Evolutionary conservation across 2,113 vertebrate species (phyloP).

Genomic region (Neogale vison): DNA sequence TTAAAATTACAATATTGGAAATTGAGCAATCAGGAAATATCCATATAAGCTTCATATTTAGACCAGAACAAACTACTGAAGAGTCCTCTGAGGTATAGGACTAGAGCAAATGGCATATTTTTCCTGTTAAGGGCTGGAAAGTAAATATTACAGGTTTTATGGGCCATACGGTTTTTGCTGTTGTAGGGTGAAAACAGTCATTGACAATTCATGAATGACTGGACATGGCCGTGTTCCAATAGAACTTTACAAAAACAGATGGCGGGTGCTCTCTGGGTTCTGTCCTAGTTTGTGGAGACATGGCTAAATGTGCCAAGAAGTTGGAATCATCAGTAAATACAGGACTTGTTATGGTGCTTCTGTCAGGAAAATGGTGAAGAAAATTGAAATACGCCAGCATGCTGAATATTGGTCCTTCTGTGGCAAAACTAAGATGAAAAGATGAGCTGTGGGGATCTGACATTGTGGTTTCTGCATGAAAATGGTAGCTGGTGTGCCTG

Average conservation of each 20-base stretch:
- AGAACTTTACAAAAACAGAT: background rate
- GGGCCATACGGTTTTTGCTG: background rate
- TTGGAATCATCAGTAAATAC: background rate
- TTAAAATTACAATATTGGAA: conserved; percentile 9
- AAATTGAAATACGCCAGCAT: background rate
- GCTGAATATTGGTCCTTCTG: background rate
- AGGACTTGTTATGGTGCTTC: background rate
- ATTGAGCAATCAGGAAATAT: background rate
- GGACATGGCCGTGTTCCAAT: background rate
- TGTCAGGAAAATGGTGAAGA: background rate
- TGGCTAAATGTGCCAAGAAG: background rate
- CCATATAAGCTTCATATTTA: background rate
- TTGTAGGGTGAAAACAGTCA: background rate
- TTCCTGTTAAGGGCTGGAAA: background rate
- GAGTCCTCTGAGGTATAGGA: background rate
- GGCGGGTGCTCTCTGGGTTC: background rate
- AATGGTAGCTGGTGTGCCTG: background rate
- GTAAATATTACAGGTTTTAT: background rate
- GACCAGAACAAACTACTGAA: background rate
- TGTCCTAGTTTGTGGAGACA: background rate
- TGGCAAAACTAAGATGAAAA: background rate
- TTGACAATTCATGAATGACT: conserved; percentile 15
- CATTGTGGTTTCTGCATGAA: background rate
- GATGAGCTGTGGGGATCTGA: background rate
- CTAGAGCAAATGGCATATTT: background rate